phyloP scores from a whole-genome alignment of 2,888 invertebrate species.

The Electrophaes corylata region DNA sequence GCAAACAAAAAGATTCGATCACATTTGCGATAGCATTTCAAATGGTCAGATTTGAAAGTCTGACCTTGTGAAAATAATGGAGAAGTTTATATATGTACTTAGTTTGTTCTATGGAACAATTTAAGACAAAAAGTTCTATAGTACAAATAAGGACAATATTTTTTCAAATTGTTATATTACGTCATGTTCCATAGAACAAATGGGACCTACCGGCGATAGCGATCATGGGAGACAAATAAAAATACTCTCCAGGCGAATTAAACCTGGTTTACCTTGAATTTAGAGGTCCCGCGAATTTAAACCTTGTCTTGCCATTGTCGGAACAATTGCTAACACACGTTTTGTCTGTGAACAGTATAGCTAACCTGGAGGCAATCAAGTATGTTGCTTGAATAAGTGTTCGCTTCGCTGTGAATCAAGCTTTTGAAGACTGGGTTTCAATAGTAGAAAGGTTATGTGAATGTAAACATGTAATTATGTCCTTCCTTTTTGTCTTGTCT shows the following conservation, averaged over 20 bases:
- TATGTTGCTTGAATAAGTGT: not conserved
- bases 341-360: not conserved
- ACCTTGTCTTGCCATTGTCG: not conserved
- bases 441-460: not conserved
- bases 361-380: not conserved
- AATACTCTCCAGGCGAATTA: constrained; percentile 7
- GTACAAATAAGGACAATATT: no score
- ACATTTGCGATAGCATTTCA: not conserved
- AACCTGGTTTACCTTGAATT: constrained; percentile 35
- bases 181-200: no score
- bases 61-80: no score
- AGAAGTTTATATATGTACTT: no score
- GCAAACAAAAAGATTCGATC: not conserved
- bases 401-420: not conserved
- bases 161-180: no score
- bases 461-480: not conserved
- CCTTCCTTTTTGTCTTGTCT: no score
- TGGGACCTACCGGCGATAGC: no score
- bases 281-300: constrained; percentile 30
- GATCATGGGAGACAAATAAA: constrained; percentile 2
- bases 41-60: no score
- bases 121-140: no score
- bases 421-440: not conserved
- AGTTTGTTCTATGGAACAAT: no score
- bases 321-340: not conserved